Evolutionary conservation across 2,888 invertebrate genomes (phyloP).

Genomic region (Epirrhoe alternata): DNA sequence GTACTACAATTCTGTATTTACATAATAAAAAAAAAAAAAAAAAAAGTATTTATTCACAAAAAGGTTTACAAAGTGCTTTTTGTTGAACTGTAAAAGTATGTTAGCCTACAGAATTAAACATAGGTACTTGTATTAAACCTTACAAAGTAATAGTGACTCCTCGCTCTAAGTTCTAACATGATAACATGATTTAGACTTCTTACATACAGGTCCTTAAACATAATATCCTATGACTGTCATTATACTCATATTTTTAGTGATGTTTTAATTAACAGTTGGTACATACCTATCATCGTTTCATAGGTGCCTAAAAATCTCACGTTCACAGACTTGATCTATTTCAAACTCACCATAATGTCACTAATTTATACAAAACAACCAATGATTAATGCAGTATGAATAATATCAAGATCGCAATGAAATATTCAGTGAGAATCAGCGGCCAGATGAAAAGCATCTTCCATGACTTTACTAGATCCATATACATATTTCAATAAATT

Average conservation of each 20-base stretch:
- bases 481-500: constrained; percentile 64
- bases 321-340: constrained; percentile 2
- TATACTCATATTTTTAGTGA: background rate
- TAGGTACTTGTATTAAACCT: no score
- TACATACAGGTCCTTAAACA: no score
- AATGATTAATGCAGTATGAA: constrained; percentile 48
- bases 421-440: constrained; percentile 77
- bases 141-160: no score
- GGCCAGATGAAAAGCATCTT: constrained; percentile 46
- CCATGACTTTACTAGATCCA: constrained; percentile 53
- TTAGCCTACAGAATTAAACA: no score
- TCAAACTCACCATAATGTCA: constrained; percentile 3
- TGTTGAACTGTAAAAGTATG: no score
- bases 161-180: no score
- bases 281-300: background rate
- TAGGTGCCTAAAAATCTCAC: background rate
- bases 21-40: no score
- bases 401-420: constrained; percentile 72
- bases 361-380: constrained; percentile 21
- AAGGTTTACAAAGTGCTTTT: no score
- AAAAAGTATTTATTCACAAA: no score
- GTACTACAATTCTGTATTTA: no score
- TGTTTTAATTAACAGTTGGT: background rate
- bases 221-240: background rate
- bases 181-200: no score